Evolutionary conservation across 2,797 vertebrate genomes (phyloP).

Genomic region (Vultur gryphus): DNA sequence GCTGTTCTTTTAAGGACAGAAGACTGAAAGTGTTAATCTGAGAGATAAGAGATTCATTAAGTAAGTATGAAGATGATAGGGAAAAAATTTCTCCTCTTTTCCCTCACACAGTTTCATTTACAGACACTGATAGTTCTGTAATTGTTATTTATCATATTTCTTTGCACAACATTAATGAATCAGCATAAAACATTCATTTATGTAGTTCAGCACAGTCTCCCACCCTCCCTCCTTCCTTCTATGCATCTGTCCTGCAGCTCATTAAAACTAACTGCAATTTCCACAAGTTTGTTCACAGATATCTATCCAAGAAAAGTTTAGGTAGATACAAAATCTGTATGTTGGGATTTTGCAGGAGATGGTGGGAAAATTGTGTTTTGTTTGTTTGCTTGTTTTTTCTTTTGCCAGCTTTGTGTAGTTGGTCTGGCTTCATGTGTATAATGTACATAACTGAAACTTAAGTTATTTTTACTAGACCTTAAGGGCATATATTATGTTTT

Average conservation of each 20-base stretch:
- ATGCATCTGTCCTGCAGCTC: not conserved
- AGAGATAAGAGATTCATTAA: not conserved
- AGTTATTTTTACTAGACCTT: not conserved
- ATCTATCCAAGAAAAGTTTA: not conserved
- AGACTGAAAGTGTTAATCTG: not conserved
- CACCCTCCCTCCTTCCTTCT: not conserved
- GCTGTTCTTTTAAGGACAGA: not conserved
- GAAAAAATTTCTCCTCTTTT: not conserved
- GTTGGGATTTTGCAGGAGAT: not conserved
- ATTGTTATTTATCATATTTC: constrained; percentile 23
- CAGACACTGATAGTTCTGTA: not conserved
- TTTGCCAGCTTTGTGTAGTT: not conserved
- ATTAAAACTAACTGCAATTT: not conserved
- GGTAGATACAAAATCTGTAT: not conserved
- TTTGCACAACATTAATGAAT: not conserved
- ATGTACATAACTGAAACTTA: not conserved
- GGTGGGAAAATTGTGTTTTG: not conserved
- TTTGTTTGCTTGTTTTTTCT: not conserved
- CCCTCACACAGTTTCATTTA: not conserved
- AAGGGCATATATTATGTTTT: not conserved
- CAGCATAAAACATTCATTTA: not conserved
- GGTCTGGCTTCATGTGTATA: not conserved
- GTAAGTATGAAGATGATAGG: not conserved
- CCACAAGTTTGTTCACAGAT: not conserved
- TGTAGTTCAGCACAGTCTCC: not conserved